Conservation (phyloP, 2,113 vertebrate species). For the Nothocercus nigrocapillus region DNA sequence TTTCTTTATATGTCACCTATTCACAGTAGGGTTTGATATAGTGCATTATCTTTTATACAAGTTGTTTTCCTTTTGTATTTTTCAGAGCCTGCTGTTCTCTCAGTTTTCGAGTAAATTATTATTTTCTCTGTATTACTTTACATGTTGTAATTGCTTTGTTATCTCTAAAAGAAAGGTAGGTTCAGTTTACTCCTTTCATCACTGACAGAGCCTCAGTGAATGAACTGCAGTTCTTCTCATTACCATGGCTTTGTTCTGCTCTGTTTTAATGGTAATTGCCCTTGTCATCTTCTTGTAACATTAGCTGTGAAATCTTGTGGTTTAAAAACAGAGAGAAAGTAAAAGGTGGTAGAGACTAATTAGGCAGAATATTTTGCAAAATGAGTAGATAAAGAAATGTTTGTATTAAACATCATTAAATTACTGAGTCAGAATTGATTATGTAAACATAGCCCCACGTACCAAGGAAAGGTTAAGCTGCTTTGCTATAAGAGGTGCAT, state of each 20-base stretch:
- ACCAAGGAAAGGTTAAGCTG: constrained; percentile 2
- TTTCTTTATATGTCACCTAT: constrained; percentile 46
- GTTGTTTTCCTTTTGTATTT: constrained; percentile 68
- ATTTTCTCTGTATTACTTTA: constrained; percentile 72
- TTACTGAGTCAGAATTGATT: constrained; percentile 48
- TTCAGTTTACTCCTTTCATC: constrained; percentile 73
- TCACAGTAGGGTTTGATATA: constrained; percentile 69
- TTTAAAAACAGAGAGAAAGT: constrained; percentile 40
- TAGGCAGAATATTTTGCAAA: constrained; percentile 74
- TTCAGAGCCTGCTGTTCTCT: constrained; percentile 40
- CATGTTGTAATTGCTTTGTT: constrained; percentile 78
- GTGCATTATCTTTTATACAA: constrained; percentile 62
- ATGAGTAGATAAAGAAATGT: constrained; percentile 72
- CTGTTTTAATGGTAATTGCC: constrained; percentile 76
- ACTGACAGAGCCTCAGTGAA: constrained; percentile 45
- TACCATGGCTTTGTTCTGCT: constrained; percentile 75
- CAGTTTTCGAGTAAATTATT: constrained; percentile 73
- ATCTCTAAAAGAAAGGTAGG: constrained; percentile 68
- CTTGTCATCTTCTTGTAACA: constrained; percentile 72
- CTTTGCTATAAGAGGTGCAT: background rate
- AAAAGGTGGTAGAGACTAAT: constrained; percentile 62
- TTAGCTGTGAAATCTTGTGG: constrained; percentile 63
- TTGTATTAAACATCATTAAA: constrained; percentile 69
- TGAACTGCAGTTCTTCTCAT: constrained; percentile 59
- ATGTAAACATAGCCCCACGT: constrained; percentile 31